phyloP scores from a whole-genome alignment of 2,797 vertebrate genomes.

The Hypotaenidia okinawae region DNA sequence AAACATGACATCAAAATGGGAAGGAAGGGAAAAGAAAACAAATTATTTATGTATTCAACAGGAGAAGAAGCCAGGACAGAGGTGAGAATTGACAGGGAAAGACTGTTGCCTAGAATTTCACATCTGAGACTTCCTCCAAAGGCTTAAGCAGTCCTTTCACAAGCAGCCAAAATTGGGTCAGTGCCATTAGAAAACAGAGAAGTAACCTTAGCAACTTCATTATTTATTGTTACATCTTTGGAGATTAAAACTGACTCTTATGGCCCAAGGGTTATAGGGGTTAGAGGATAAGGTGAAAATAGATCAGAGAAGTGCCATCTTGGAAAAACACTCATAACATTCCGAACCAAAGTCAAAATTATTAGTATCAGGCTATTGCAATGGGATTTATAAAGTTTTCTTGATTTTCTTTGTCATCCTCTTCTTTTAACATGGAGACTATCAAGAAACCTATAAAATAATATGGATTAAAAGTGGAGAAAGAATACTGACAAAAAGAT shows the following conservation, averaged over 20 bases:
- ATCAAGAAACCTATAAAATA: neutral
- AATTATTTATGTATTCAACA: neutral
- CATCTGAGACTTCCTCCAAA: neutral
- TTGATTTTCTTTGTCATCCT: neutral
- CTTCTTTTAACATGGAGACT: neutral
- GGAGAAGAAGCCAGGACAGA: neutral
- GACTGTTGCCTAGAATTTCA: neutral
- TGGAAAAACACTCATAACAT: neutral
- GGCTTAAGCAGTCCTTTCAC: neutral
- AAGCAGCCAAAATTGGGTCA: neutral
- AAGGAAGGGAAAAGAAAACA: neutral
- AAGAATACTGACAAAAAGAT: neutral
- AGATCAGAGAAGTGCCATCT: neutral
- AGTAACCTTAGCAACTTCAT: constrained; percentile 10
- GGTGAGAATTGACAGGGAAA: neutral
- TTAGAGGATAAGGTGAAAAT: neutral
- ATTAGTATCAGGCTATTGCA: neutral
- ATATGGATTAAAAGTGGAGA: neutral
- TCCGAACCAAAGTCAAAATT: neutral
- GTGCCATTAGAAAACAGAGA: neutral
- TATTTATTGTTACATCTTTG: neutral
- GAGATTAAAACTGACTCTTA: constrained; percentile 6
- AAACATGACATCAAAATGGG: neutral
- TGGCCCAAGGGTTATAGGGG: neutral
- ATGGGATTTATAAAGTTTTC: neutral